Evolutionary conservation across 1,140 invertebrate species (phyloP), one percentile per base, ranked within the genome.

Genomic region (Elymnias hypermnestra): DNA sequence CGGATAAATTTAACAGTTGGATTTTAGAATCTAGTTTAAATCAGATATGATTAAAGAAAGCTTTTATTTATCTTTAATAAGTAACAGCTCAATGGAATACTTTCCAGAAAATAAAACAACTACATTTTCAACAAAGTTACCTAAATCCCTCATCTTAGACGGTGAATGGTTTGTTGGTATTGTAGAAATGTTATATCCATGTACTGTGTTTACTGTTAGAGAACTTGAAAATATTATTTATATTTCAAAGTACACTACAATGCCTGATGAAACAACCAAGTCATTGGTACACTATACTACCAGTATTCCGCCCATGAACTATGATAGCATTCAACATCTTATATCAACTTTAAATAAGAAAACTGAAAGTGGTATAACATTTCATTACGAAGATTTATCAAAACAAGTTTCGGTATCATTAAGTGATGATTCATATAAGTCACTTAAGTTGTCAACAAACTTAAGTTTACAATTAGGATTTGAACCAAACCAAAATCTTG

Each of bases 151-250:
- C 31, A 46, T 37, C n/a, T 37, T 70, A 18, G 53, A 57, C 42
- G 66, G 63, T 21, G 42, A 55, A 45, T 70, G 57, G 66, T 38
- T 12, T 6, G 63, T 60, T 26, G 60, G 45, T 18, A 8, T 70
- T 14, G 57, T 58, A 9, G 63, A 70, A 43, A 52, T 70, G 57
- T 60, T 58, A 50, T 66, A 63, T 55, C 62, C 55, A 5, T 68
- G 61, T 51, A 63, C 58, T 2, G 57, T 66, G 44, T 56, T 62
- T 52, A 57, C 45, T 21, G 56, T 69, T 44, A 44, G 50, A 60
- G 54, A 63, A 25, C 31, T 41, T 47, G 55, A 60, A 53, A 21
- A 21, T 21, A 3, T 21, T 4, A 6, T 21, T 21, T 21, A 21
- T 21, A 21, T 21, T 4, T 21, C 19, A 21, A 21, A 21, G 19